These are phyloP conservation scores for Coptodon bakossiorum DNA, from an alignment of 2,113 vertebrate species.

Conservation along the genomic window DNA sequence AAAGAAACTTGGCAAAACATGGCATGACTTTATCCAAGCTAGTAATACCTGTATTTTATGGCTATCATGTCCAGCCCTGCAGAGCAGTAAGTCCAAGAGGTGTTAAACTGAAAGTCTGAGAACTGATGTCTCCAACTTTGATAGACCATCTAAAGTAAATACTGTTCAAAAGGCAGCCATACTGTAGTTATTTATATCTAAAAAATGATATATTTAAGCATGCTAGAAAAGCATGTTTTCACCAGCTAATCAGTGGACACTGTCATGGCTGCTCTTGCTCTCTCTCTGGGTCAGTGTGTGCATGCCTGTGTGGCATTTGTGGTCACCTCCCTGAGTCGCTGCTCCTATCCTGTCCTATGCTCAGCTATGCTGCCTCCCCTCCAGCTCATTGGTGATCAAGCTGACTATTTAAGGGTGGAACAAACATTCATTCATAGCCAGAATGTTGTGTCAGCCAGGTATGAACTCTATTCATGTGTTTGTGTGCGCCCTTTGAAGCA, in stretches of 20 bases:
- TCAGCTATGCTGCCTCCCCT: neutral
- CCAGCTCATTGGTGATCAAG: neutral
- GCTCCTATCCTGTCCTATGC: neutral
- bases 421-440: neutral
- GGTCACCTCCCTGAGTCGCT: neutral
- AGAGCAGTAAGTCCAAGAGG: neutral
- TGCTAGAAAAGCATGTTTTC: neutral
- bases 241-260: neutral
- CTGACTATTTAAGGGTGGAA: neutral
- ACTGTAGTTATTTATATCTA: neutral
- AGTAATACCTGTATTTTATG: neutral
- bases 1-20: neutral
- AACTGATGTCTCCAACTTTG: neutral
- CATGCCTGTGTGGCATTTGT: neutral
- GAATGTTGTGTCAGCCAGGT: neutral
- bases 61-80: neutral
- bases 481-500: neutral
- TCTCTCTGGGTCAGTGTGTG: rapidly evolving
- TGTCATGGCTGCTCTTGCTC: neutral
- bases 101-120: neutral
- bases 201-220: neutral
- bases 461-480: neutral
- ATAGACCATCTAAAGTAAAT: neutral
- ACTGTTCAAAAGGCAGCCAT: neutral
- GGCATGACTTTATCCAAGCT: neutral